These are phyloP conservation scores for Drosophila quinaria DNA, from an alignment of 2,888 invertebrate genomes.

Conservation along the genomic window DNA sequence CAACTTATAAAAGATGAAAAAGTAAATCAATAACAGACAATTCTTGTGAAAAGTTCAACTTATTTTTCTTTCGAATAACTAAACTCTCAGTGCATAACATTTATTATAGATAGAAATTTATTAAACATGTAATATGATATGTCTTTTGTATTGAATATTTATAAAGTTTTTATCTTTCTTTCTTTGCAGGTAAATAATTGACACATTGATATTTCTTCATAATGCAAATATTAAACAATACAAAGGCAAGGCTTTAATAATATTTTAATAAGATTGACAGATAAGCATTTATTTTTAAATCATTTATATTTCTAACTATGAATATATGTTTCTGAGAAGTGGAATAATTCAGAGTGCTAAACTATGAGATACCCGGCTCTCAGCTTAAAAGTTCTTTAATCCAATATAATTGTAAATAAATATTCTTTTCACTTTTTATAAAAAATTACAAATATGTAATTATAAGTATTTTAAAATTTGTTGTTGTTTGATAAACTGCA, in stretches of 20 bases:
- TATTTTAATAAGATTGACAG: neutral
- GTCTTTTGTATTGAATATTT: neutral
- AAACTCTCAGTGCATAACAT: neutral
- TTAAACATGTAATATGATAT: neutral
- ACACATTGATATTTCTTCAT: constrained; percentile 17
- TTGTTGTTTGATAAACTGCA: neutral
- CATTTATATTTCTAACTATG: neutral
- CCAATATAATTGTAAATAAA: neutral
- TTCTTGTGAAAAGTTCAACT: neutral
- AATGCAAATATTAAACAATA: neutral
- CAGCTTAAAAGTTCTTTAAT: too few species aligned
- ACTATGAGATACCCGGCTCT: neutral
- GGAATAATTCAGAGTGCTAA: neutral
- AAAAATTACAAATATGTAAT: neutral
- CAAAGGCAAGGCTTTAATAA: neutral
- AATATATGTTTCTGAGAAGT: too few species aligned
- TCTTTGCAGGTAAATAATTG: constrained; percentile 51
- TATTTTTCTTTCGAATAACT: neutral
- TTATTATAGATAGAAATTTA: neutral
- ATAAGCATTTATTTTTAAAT: neutral
- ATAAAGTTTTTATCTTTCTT: constrained; percentile 1
- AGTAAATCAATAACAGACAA: neutral
- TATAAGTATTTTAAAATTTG: neutral
- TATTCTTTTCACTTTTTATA: neutral
- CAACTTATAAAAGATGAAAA: neutral